Evolutionary conservation across 2,113 vertebrate species (phyloP).

Genomic region (Fukomys damarensis): DNA sequence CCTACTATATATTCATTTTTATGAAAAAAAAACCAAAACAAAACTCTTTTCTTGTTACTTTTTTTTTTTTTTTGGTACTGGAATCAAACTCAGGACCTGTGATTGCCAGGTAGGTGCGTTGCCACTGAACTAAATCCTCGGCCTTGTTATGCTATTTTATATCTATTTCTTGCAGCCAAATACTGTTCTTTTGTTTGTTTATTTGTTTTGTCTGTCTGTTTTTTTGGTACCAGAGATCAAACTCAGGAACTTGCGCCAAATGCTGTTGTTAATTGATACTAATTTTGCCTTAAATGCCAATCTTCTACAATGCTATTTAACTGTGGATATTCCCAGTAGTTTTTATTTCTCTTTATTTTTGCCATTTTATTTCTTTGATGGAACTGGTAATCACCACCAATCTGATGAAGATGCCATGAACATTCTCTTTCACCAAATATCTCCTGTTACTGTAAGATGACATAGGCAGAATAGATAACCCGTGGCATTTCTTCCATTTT

Average conservation of each 20-base stretch:
- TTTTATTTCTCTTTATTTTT: slow-evolving; percentile 48
- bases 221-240: too few species aligned
- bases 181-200: too few species aligned
- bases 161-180: slow-evolving; percentile 28
- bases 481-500: slow-evolving; percentile 24
- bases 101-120: too few species aligned
- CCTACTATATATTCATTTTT: slow-evolving; percentile 31
- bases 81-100: too few species aligned
- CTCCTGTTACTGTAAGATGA: not conserved
- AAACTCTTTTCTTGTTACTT: not conserved
- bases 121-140: too few species aligned
- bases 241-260: not conserved
- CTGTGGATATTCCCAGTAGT: not conserved
- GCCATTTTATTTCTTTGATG: slow-evolving; percentile 18
- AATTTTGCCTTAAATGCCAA: slow-evolving; percentile 46
- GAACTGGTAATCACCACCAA: not conserved
- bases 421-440: not conserved
- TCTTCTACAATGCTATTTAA: not conserved
- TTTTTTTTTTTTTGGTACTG: too few species aligned
- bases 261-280: not conserved
- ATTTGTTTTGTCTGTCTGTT: too few species aligned
- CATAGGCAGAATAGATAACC: not conserved
- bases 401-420: not conserved
- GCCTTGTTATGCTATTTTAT: not conserved
- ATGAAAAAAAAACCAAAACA: too few species aligned